Percentiles rank a stretch among this genome's conserved stretches.
Conservation (phyloP, 2,888 invertebrate genomes). For the Polyploca ridens region DNA sequence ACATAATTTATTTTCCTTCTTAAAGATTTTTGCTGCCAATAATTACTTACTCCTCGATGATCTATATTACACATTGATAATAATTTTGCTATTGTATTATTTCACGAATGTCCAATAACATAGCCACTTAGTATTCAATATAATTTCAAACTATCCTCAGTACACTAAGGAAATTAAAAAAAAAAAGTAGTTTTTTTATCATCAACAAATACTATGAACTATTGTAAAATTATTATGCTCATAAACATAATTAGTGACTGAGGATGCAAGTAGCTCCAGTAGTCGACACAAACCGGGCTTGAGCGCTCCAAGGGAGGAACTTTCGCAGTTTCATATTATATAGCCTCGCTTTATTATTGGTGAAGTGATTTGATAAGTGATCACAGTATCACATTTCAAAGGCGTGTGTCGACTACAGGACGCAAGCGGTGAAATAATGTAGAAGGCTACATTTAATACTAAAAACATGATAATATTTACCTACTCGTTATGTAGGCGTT, state of each 20-base stretch:
- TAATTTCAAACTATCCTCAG: background rate
- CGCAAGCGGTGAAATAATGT: constrained; percentile 64
- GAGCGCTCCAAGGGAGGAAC: background rate
- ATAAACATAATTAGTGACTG: constrained; percentile 25
- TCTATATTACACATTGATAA: constrained; percentile 5
- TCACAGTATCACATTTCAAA: constrained; percentile 27
- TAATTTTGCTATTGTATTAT: background rate
- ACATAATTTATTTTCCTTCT: constrained; percentile 15
- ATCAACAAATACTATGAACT: constrained; percentile 31
- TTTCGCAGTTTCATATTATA: constrained; percentile 47
- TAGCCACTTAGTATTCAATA: background rate
- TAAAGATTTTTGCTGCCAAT: constrained; percentile 7
- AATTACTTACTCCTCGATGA: background rate
- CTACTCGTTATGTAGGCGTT: constrained; percentile 38
- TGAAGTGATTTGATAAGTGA: constrained; percentile 37
- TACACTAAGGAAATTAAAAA: constrained; percentile 20
- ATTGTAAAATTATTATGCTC: constrained; percentile 19
- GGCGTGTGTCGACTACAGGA: constrained; percentile 55
- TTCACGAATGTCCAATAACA: background rate
- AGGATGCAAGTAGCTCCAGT: constrained; percentile 33
- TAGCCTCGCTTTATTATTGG: constrained; percentile 29
- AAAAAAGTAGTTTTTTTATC: constrained; percentile 6
- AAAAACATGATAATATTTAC: constrained; percentile 59
- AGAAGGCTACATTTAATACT: constrained; percentile 54
- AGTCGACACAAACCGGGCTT: background rate